Evolutionary conservation across 1,140 invertebrate genomes (phyloP).

Genomic region (Bemisia tabaci): DNA sequence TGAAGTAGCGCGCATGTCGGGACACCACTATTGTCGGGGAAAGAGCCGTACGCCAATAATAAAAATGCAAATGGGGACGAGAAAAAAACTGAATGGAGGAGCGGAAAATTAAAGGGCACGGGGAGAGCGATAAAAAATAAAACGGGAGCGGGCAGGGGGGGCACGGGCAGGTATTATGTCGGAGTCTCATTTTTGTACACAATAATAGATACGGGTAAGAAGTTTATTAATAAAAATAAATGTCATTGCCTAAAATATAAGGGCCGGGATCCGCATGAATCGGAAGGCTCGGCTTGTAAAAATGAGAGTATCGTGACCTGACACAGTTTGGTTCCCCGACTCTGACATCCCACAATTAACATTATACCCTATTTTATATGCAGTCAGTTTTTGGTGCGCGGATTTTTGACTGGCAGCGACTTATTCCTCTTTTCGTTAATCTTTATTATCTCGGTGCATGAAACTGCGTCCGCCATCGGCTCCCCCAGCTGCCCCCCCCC

Average conservation of each 20-base stretch:
- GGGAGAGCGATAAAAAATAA: not conserved
- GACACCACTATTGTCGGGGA: too few species aligned
- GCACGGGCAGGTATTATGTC: not conserved
- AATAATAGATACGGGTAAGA: not conserved
- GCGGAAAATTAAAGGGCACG: too few species aligned
- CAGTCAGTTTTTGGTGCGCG: not conserved
- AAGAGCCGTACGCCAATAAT: too few species aligned
- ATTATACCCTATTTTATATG: not conserved
- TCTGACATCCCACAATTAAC: not conserved
- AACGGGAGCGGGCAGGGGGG: not conserved
- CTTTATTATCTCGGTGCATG: not conserved
- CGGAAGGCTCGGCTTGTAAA: not conserved
- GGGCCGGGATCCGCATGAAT: not conserved
- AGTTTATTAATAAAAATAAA: conserved; percentile 1
- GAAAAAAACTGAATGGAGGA: not conserved
- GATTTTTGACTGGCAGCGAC: not conserved
- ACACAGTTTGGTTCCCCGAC: not conserved
- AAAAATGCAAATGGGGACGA: too few species aligned
- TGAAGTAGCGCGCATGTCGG: too few species aligned
- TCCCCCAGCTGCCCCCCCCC: too few species aligned
- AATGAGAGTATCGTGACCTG: not conserved
- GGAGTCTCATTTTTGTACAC: not conserved
- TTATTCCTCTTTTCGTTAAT: not conserved
- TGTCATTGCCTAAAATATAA: not conserved
- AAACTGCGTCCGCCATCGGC: not conserved